These are phyloP conservation scores for Hypsopygia costalis DNA, from an alignment of 2,888 invertebrate species.

Conservation along the genomic window DNA sequence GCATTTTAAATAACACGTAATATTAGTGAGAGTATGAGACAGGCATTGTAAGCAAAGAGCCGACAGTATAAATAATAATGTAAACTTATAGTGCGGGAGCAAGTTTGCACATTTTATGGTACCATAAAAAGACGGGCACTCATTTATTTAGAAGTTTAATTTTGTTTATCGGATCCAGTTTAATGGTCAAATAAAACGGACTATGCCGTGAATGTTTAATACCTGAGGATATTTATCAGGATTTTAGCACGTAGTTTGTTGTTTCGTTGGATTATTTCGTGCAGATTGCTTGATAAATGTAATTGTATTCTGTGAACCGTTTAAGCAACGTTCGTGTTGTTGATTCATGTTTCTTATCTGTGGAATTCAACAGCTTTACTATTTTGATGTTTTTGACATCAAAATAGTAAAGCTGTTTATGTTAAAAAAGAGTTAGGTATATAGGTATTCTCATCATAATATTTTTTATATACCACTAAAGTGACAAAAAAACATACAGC, in stretches of 20 bases:
- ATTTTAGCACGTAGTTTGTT: background rate
- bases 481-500: too few relatives aligned
- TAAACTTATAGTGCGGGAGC: background rate
- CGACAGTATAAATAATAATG: background rate
- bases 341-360: too few relatives aligned
- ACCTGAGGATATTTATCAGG: slow-evolving; percentile 10
- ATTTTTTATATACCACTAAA: too few relatives aligned
- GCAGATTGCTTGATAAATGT: background rate
- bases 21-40: background rate
- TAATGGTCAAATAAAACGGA: slow-evolving; percentile 17
- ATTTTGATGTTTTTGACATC: too few relatives aligned
- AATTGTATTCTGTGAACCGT: background rate
- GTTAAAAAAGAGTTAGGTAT: too few relatives aligned
- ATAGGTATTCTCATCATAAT: too few relatives aligned
- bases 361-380: too few relatives aligned
- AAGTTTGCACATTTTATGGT: slow-evolving; percentile 3
- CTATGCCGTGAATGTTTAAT: slow-evolving; percentile 19
- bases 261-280: background rate
- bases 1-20: background rate
- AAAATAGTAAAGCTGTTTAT: too few relatives aligned
- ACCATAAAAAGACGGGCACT: slow-evolving; percentile 5
- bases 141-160: slow-evolving; percentile 15
- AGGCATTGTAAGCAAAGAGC: background rate
- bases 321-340: background rate
- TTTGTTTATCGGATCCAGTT: slow-evolving; percentile 17